A percentile compares a stretch with the other conserved stretches of the same genome.
Conservation (phyloP, 2,113 vertebrate genomes). For the Pteruthius melanotis region DNA sequence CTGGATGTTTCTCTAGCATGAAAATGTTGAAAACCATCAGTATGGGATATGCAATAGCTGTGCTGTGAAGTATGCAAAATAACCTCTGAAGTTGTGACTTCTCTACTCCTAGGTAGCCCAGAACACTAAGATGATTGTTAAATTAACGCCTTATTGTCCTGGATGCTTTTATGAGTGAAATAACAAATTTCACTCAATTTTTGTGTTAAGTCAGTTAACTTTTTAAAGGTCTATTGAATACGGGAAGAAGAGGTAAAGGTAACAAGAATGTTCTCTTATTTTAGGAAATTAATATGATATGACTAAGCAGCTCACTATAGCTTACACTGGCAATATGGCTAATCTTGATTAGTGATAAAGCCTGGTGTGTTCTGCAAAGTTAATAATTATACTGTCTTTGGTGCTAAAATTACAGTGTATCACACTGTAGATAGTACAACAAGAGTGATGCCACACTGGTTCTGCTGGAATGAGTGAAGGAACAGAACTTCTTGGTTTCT, state of each 20-base stretch:
- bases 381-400: neutral
- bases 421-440: neutral
- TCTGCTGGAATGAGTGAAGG: neutral
- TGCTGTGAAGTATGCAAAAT: neutral
- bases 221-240: neutral
- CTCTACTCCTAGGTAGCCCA: neutral
- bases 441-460: neutral
- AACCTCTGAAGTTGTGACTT: neutral
- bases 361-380: neutral
- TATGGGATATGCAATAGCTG: neutral
- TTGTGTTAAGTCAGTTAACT: neutral
- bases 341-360: neutral
- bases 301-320: neutral
- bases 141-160: neutral
- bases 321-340: neutral
- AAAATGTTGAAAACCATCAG: neutral
- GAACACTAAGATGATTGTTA: neutral
- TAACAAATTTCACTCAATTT: neutral
- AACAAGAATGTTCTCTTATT: neutral
- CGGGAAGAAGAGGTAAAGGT: neutral
- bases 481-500: neutral
- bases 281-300: neutral
- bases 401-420: neutral
- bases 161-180: neutral
- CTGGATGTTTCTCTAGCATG: neutral